Conservation (phyloP, 2,113 vertebrate species). For the Xiphorhynchus elegans region DNA sequence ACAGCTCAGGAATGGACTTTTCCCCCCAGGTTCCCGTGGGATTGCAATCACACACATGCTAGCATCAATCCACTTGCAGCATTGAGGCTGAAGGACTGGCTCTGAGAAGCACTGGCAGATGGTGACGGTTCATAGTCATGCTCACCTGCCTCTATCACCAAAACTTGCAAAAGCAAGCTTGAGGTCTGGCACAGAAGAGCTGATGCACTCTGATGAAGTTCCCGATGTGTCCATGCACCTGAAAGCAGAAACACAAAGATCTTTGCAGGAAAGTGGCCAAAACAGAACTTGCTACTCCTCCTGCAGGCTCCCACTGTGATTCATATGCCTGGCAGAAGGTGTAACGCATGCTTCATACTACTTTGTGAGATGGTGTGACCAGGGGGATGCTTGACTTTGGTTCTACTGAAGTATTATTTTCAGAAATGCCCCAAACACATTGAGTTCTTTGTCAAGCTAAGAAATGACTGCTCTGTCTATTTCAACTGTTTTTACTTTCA, state of each 20-base stretch:
- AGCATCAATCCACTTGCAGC: not conserved
- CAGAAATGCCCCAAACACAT: not conserved
- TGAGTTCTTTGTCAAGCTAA: not conserved
- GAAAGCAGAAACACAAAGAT: not conserved
- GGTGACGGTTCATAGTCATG: not conserved
- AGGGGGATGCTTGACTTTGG: not conserved
- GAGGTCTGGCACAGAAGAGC: not conserved
- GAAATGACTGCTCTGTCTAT: not conserved
- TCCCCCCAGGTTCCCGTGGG: not conserved
- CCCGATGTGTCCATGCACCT: not conserved
- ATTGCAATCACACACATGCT: fast-evolving
- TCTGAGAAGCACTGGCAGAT: not conserved
- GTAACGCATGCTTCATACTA: too few relatives aligned
- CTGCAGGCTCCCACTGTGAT: not conserved
- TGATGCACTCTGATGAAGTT: not conserved
- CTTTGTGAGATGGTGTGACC: not conserved
- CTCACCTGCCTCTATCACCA: not conserved
- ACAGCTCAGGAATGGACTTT: not conserved
- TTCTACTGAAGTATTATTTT: not conserved
- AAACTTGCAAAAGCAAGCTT: not conserved
- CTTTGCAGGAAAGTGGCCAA: not conserved
- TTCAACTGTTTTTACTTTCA: not conserved
- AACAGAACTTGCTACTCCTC: not conserved
- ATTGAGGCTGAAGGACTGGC: not conserved
- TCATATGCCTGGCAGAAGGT: not conserved